Base-by-base conservation (phyloP, 2,797 vertebrate species). In the Buceros bicornis region DNA sequence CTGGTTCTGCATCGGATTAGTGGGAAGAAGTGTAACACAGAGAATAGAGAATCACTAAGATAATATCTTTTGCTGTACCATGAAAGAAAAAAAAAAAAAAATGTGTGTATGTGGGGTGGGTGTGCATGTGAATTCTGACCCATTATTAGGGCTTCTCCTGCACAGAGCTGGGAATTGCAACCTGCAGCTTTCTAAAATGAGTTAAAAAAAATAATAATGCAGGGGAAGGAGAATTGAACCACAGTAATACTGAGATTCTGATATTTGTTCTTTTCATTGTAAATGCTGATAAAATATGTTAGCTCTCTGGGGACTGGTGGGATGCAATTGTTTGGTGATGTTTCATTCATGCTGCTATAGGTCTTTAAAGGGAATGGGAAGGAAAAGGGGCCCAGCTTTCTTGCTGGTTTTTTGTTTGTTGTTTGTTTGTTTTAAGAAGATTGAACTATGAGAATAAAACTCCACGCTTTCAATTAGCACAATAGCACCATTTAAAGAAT, bases 291-390 rank as follows among this genome's bases (percentile, higher is more conserved):
- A 97, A 97, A 95, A 95, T 83, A 76, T 3, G 3, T 97, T 89
- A 60, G 79, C 31, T 93, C 97, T 89, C 72, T 48, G 43, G 89
- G 66, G 93, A 78, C 29, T 26, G 14, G 7, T 33, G 81, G 37
- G 37, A 93, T 88, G 82, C 82, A 79, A 88, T 97, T 95, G 82
- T 94, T 96, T 90, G 51, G 72, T 94, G 84, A 94, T 95, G 83
- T 94, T 97, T 94, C 95, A 86, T 95, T 97, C 85, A 86, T 82
- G 78, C 69, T 95, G 54, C 61, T 90, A 9, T 77, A 74, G 62
- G 81, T 87, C n/a, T 95, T 94, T 94, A 91, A 89, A 91, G 2
- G 3, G 57, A 87, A 87, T 0, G 0, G 61, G 76, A 95, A 89
- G 83, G 88, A 92, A 93, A 89, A 80, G 64, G 51, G 72, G 45